phyloP scores from a whole-genome alignment of 2,888 invertebrate species.

The Cantharis rustica region DNA sequence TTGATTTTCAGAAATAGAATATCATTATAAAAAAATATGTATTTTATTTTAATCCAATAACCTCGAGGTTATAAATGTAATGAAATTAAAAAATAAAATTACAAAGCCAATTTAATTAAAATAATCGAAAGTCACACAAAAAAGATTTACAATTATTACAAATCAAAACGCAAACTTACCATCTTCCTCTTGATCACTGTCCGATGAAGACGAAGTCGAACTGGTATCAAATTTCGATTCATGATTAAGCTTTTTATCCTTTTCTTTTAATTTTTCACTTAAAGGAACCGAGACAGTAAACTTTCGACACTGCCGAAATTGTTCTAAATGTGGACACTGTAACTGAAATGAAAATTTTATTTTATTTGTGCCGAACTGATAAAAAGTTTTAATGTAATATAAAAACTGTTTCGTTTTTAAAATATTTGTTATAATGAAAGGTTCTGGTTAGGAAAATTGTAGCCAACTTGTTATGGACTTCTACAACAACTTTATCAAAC shows the following conservation, averaged over 20 bases:
- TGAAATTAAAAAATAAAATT: neutral
- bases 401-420: neutral
- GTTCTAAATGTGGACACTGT: slow-evolving; percentile 40
- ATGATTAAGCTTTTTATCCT: slow-evolving; percentile 33
- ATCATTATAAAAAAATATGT: neutral
- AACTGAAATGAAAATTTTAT: slow-evolving; percentile 25
- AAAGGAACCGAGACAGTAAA: slow-evolving; percentile 37
- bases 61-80: neutral
- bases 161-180: slow-evolving; percentile 42
- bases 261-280: slow-evolving; percentile 36
- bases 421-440: neutral
- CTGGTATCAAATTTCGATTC: slow-evolving; percentile 29
- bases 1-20: neutral
- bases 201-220: slow-evolving; percentile 40
- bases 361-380: neutral
- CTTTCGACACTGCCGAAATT: slow-evolving; percentile 40
- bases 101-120: neutral
- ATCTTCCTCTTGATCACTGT: slow-evolving; percentile 50
- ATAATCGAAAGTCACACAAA: neutral
- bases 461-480: neutral
- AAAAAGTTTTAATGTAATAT: neutral
- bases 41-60: neutral
- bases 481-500: neutral
- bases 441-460: neutral
- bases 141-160: neutral